Evolutionary conservation across 1,140 invertebrate species (phyloP).

Genomic region (Araneus ventricosus): DNA sequence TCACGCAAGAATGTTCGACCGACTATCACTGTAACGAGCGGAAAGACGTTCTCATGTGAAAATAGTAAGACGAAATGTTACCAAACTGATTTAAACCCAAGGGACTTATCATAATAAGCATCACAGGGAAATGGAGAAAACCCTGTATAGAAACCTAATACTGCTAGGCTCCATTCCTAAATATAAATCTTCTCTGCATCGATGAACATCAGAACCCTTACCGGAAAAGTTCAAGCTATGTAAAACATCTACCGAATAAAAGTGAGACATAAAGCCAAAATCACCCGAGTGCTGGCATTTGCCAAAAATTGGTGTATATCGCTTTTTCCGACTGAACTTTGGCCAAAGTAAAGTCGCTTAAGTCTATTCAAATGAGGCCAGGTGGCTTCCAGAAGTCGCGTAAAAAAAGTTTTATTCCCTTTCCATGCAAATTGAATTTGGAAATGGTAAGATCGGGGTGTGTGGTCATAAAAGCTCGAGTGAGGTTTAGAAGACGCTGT

Average conservation of each 20-base stretch:
- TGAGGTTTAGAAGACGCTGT: neutral
- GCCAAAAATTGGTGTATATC: neutral
- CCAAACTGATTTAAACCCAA: no score
- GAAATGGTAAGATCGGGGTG: neutral
- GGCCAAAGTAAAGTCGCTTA: neutral
- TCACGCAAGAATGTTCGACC: no score
- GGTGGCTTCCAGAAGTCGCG: neutral
- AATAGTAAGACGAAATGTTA: no score
- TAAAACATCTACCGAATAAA: conserved; percentile 15
- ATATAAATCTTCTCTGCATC: no score
- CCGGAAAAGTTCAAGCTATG: neutral
- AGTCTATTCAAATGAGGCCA: neutral
- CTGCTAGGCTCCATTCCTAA: no score
- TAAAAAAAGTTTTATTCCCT: neutral
- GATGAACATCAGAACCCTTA: neutral
- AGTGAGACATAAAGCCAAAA: conserved; percentile 46
- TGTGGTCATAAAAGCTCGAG: neutral
- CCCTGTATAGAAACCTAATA: no score
- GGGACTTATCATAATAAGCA: no score
- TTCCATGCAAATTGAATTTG: conserved; percentile 48
- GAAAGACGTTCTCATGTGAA: no score
- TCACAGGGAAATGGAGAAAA: no score
- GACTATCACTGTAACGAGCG: no score
- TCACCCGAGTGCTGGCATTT: neutral
- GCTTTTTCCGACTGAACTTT: neutral